A percentile compares a stretch with the other conserved stretches of the same genome.
These are phyloP conservation scores for Bilobella aurantiaca DNA, from an alignment of 1,140 invertebrate genomes.

Conservation along the genomic window DNA sequence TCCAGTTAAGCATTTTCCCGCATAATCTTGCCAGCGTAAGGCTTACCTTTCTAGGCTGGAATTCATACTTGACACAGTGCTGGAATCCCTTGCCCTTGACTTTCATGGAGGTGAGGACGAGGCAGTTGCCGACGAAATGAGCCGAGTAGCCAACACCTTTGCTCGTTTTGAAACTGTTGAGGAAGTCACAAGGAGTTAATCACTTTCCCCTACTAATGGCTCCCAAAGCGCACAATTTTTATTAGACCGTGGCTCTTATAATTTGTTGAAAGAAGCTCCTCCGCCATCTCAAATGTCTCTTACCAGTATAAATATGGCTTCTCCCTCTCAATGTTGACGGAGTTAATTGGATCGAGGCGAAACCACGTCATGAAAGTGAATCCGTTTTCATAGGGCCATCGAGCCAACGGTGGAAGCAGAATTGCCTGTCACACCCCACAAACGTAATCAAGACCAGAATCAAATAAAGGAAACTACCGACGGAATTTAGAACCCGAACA, in stretches of 20 bases:
- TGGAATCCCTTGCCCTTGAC: constrained; percentile 98
- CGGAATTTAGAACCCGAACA: too few species aligned
- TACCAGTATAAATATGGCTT: constrained; percentile 97
- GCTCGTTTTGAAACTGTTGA: constrained; percentile 94
- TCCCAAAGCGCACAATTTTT: too few species aligned
- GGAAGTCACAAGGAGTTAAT: neutral
- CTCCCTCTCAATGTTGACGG: constrained; percentile 94
- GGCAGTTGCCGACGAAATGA: constrained; percentile 97
- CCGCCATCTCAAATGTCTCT: too few species aligned
- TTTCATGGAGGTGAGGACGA: constrained; percentile 98
- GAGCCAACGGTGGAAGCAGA: constrained; percentile 86
- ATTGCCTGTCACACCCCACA: constrained; percentile 69
- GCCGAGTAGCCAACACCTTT: constrained; percentile 99
- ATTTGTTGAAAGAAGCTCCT: too few species aligned
- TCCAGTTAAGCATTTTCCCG: neutral
- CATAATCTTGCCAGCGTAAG: neutral
- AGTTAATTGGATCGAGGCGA: constrained; percentile 93
- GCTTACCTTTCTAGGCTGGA: constrained; percentile 88
- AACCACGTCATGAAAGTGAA: constrained; percentile 99
- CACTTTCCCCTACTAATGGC: too few species aligned
- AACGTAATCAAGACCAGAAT: too few species aligned
- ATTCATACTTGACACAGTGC: constrained; percentile 99
- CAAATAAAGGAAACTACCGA: too few species aligned
- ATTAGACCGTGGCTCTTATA: too few species aligned
- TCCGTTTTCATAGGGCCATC: constrained; percentile 97